Conservation (phyloP, 2,888 invertebrate species). For the Philereme vetulata region DNA sequence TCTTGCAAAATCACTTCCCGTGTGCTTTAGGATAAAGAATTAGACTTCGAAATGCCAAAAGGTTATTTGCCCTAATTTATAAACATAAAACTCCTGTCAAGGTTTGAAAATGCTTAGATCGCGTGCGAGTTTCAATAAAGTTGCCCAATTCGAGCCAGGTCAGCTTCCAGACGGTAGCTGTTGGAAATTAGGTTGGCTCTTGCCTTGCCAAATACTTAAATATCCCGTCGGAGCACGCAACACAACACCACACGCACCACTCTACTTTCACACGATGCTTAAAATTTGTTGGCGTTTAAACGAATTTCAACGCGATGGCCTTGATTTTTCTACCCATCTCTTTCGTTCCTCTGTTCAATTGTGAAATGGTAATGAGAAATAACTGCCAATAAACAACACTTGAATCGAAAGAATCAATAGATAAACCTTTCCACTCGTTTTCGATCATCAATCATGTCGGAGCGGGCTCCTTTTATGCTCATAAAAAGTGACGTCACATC, state of each 20-base stretch:
- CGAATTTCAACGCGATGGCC: constrained; percentile 9
- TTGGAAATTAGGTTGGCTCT: constrained; percentile 59
- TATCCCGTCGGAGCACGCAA: constrained; percentile 61
- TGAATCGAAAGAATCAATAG: constrained; percentile 66
- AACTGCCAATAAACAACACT: constrained; percentile 54
- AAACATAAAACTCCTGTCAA: constrained; percentile 22
- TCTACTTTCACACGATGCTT: constrained; percentile 49
- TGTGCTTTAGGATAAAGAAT: constrained; percentile 27
- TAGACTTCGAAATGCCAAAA: constrained; percentile 28
- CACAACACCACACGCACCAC: constrained; percentile 42
- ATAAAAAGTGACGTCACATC: constrained; percentile 74
- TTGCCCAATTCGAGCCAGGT: constrained; percentile 51
- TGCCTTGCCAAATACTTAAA: constrained; percentile 55
- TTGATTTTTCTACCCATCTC: constrained; percentile 11
- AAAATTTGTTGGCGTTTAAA: constrained; percentile 24
- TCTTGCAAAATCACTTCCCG: constrained; percentile 25
- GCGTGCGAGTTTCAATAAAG: constrained; percentile 63
- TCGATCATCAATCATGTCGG: constrained; percentile 60
- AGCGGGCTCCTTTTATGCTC: constrained; percentile 56
- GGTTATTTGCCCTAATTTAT: constrained; percentile 34
- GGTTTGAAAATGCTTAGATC: constrained; percentile 39
- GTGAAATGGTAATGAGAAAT: constrained; percentile 16
- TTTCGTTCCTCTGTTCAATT: not conserved
- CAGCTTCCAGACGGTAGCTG: constrained; percentile 74
- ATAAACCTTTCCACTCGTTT: constrained; percentile 55